A percentile compares a stretch with the other conserved stretches of the same genome.
phyloP scores from a whole-genome alignment of 2,113 vertebrate species.

The Anolis sagrei region DNA sequence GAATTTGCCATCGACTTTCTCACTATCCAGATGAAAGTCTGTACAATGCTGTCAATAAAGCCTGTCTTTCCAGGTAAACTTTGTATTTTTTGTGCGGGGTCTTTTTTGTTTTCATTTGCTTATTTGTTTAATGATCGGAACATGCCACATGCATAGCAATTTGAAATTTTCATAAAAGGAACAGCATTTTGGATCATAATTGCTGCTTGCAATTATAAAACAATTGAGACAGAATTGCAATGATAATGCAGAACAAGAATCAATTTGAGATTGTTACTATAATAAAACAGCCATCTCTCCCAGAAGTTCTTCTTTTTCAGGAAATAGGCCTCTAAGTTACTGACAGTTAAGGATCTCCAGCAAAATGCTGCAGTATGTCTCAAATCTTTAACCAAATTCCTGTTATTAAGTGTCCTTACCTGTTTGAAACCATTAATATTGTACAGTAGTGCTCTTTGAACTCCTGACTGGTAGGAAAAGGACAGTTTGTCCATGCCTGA shows the following conservation, averaged over 20 bases:
- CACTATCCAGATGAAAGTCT: constrained; percentile 90
- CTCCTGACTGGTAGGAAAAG: background rate
- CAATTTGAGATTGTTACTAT: background rate
- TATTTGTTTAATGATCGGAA: background rate
- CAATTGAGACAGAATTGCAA: background rate
- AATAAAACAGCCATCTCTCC: background rate
- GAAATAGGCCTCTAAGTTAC: background rate
- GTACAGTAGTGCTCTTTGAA: background rate
- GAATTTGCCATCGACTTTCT: constrained; percentile 91
- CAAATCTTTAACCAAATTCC: background rate
- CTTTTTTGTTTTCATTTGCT: too few species aligned
- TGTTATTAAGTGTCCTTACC: background rate
- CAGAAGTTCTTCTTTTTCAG: background rate
- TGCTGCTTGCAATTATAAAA: background rate
- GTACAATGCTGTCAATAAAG: constrained; percentile 88
- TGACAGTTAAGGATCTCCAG: background rate
- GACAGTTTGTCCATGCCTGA: too few species aligned
- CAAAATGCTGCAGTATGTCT: background rate
- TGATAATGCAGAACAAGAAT: background rate
- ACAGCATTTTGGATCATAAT: background rate
- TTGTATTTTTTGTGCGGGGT: background rate
- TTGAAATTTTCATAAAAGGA: background rate
- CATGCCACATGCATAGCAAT: background rate
- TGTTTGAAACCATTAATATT: background rate
- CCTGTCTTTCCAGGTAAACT: constrained; percentile 93